Evolutionary conservation across 2,113 vertebrate genomes (phyloP).

Genomic region (Agelaius phoeniceus): DNA sequence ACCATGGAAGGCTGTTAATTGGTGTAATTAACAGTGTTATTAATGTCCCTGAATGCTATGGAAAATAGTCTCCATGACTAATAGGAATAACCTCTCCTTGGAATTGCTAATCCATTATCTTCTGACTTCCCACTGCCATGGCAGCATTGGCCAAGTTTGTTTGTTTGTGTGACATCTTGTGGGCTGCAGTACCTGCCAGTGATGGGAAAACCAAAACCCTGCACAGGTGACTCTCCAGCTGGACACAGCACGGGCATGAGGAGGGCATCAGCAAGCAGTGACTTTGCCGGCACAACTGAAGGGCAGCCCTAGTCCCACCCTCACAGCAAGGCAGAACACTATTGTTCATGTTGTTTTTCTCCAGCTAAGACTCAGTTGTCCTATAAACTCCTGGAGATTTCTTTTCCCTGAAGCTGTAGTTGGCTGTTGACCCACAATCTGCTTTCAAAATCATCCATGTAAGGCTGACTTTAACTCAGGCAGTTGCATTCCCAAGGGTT

Average conservation of each 20-base stretch:
- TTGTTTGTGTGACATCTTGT: not conserved
- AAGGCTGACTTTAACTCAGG: not conserved
- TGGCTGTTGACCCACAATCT: not conserved
- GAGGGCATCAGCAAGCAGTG: not conserved
- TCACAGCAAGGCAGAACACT: not conserved
- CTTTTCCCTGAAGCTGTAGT: not conserved
- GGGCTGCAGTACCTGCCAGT: not conserved
- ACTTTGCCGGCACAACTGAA: fast-evolving
- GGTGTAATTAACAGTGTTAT: conserved; percentile 16
- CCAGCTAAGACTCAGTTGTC: not conserved
- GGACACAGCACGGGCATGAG: not conserved
- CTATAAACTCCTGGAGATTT: not conserved
- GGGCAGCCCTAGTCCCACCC: not conserved
- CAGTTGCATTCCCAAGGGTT: not conserved
- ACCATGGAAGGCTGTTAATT: conserved; percentile 21
- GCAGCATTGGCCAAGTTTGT: not conserved
- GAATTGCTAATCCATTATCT: not conserved
- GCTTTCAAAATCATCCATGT: not conserved
- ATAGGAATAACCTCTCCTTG: not conserved
- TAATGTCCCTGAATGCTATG: conserved; percentile 13
- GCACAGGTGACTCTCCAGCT: fast-evolving
- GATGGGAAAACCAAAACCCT: not conserved
- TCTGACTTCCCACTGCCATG: not conserved
- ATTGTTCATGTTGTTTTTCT: not conserved
- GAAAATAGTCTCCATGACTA: not conserved